These are phyloP conservation scores for Heliconius erato DNA, from an alignment of 2,888 invertebrate genomes.

Conservation along the genomic window DNA sequence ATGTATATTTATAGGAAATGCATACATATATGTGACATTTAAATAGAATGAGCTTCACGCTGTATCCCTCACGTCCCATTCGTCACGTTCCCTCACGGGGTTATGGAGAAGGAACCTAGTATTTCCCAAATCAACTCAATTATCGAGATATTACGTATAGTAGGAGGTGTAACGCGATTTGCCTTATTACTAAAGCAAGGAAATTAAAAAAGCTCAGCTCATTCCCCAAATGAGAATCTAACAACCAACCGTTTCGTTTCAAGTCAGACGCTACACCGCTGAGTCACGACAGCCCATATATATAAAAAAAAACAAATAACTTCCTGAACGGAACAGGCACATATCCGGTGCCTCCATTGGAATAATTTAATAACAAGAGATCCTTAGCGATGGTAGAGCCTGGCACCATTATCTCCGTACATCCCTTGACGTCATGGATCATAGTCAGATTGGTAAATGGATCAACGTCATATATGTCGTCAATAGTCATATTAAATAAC, in stretches of 20 bases:
- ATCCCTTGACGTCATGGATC: constrained; percentile 19
- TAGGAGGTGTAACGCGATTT: no score
- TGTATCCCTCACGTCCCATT: no score
- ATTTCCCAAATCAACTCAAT: no score
- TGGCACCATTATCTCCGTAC: constrained; percentile 18
- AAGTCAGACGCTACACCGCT: no score
- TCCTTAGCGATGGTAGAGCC: constrained; percentile 1
- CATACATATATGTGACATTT: not conserved
- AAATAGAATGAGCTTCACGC: not conserved
- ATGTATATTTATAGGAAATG: not conserved
- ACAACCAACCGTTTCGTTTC: no score
- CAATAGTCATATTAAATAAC: constrained; percentile 21
- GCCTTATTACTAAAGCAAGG: no score
- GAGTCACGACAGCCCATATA: no score
- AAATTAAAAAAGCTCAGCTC: no score
- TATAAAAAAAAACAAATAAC: not conserved
- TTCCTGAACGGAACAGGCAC: not conserved
- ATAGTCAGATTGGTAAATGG: constrained; percentile 5
- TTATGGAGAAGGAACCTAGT: no score
- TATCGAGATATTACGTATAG: no score
- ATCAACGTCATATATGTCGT: not conserved
- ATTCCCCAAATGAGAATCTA: no score
- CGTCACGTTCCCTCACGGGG: no score
- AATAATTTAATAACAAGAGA: not conserved
- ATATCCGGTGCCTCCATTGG: not conserved